phyloP scores from a whole-genome alignment of 1,140 invertebrate species.

The Zaprionus lachaisei region DNA sequence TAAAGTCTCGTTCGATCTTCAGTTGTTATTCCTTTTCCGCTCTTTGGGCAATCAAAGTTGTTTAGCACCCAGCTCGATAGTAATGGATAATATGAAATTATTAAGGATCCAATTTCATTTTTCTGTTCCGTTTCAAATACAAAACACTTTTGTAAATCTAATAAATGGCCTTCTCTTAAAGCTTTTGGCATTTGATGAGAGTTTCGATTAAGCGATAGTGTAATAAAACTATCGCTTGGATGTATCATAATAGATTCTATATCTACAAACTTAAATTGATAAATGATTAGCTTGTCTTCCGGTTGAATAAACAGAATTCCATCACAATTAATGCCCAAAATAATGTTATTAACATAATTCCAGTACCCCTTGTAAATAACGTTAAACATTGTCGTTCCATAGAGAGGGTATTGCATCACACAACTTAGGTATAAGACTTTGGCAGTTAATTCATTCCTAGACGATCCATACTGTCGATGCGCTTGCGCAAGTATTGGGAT shows the following conservation, averaged over 20 bases:
- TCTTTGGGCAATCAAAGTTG: conserved; percentile 88
- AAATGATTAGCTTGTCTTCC: conserved; percentile 94
- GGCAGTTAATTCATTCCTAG: conserved; percentile 94
- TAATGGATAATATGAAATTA: conserved; percentile 95
- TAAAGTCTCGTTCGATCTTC: conserved; percentile 93
- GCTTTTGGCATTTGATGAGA: conserved; percentile 84
- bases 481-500: conserved; percentile 94
- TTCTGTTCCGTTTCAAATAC: conserved; percentile 96
- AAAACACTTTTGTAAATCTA: conserved; percentile 92
- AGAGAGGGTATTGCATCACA: conserved; percentile 98
- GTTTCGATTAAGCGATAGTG: conserved; percentile 88
- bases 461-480: conserved; percentile 95
- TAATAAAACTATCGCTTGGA: conserved; percentile 96
- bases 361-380: conserved; percentile 96
- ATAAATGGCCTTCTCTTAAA: conserved; percentile 32
- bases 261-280: conserved; percentile 94
- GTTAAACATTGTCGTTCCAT: conserved; percentile 96
- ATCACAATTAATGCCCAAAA: conserved; percentile 95
- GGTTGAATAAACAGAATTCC: conserved; percentile 95
- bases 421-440: conserved; percentile 97
- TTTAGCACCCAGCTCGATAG: conserved; percentile 94
- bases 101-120: conserved; percentile 95
- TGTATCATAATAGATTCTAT: conserved; percentile 96
- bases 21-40: conserved; percentile 89
- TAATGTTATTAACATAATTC: conserved; percentile 90